Conservation (phyloP, 1,140 invertebrate species). For the Leptonema lineaticorne region DNA sequence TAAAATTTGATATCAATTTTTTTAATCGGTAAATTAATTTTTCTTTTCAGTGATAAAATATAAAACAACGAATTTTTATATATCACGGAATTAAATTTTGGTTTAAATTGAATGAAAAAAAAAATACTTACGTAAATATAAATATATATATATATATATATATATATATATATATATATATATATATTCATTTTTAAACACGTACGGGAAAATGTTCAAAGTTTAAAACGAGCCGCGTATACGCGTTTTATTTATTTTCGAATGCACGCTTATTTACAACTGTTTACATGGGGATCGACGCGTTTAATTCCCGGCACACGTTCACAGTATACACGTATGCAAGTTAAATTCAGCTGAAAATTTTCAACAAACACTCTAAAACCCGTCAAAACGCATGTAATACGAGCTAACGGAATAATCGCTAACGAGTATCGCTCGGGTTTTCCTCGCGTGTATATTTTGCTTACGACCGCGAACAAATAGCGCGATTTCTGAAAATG, state of each 20-base stretch:
- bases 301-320: not conserved
- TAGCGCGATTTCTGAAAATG: not conserved
- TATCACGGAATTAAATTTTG: too few relatives aligned
- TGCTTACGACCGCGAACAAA: not conserved
- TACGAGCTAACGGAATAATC: not conserved
- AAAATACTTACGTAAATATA: too few relatives aligned
- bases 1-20: too few relatives aligned
- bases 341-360: slow-evolving; percentile 14
- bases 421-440: slow-evolving; percentile 2
- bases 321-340: not conserved
- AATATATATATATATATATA: not conserved
- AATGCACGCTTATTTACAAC: not conserved
- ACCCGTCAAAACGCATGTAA: not conserved
- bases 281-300: not conserved
- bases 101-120: too few relatives aligned
- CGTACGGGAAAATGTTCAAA: not conserved
- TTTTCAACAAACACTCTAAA: not conserved
- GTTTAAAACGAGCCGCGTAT: not conserved
- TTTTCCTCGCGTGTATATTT: not conserved
- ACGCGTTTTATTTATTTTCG: not conserved
- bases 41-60: too few relatives aligned
- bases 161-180: not conserved
- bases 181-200: not conserved
- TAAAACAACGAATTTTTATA: too few relatives aligned
- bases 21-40: too few relatives aligned